Conservation (phyloP, 2,888 invertebrate genomes). For the Archaeoteleia sp. region DNA sequence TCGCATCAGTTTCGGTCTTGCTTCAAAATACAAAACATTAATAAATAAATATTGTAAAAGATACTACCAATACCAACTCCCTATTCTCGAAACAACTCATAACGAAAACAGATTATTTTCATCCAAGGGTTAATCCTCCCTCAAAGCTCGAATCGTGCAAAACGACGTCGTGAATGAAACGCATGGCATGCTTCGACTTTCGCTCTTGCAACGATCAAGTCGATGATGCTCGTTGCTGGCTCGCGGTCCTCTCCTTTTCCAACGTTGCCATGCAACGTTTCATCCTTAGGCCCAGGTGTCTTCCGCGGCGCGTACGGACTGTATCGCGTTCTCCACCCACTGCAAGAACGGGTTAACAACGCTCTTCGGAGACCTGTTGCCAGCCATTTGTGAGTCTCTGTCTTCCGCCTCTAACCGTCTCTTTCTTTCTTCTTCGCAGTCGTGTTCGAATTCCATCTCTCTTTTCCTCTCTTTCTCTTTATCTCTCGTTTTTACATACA, state of each 20-base stretch:
- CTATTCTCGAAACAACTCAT: too few relatives aligned
- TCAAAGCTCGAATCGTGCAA: constrained; percentile 1
- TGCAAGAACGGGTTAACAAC: constrained; percentile 63
- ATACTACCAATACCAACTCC: too few relatives aligned
- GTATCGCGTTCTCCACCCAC: constrained; percentile 70
- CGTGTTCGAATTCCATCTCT: too few relatives aligned
- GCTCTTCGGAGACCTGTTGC: constrained; percentile 67
- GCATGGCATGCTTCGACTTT: constrained; percentile 41
- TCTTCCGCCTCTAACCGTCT: constrained; percentile 51
- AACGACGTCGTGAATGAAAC: constrained; percentile 26
- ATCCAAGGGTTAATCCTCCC: too few relatives aligned
- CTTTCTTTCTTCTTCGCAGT: constrained; percentile 20
- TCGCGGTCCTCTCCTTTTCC: constrained; percentile 50
- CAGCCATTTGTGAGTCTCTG: constrained; percentile 67
- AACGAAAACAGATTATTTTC: too few relatives aligned
- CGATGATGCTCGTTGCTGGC: constrained; percentile 21
- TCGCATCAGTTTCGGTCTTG: too few relatives aligned
- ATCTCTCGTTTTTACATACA: not conserved
- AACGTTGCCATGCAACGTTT: constrained; percentile 61
- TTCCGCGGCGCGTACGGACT: constrained; percentile 62
- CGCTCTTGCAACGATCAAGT: constrained; percentile 34
- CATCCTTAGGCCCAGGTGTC: constrained; percentile 64
- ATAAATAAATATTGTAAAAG: too few relatives aligned
- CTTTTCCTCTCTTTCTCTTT: constrained; percentile 18
- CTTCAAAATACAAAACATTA: too few relatives aligned